Evolutionary conservation across 2,113 vertebrate genomes (phyloP).

Genomic region (Felis chaus): DNA sequence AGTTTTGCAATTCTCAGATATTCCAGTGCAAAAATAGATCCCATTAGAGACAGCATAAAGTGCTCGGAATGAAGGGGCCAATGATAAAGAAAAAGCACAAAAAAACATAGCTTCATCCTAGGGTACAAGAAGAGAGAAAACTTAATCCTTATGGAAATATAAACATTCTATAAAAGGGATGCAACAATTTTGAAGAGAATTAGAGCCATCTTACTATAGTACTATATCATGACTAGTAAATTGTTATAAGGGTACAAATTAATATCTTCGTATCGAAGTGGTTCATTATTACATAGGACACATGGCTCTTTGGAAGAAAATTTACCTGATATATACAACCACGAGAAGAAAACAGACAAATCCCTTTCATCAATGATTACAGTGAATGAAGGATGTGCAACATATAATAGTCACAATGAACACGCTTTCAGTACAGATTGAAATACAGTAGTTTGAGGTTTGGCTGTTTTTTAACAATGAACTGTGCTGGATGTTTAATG

Average conservation of each 20-base stretch:
- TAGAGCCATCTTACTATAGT: constrained; percentile 42
- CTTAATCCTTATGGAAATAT: constrained; percentile 73
- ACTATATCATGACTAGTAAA: constrained; percentile 57
- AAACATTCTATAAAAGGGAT: constrained; percentile 79
- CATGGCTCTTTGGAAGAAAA: constrained; percentile 73
- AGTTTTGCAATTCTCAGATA: constrained; percentile 89
- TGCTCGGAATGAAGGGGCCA: constrained; percentile 91
- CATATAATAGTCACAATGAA: constrained; percentile 44
- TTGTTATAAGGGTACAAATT: constrained; percentile 76
- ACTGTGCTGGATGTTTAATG: constrained; percentile 52
- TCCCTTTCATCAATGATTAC: constrained; percentile 65
- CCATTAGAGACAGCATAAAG: constrained; percentile 92
- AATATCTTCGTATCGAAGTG: constrained; percentile 81
- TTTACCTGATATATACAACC: constrained; percentile 72
- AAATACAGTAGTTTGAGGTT: constrained; percentile 77
- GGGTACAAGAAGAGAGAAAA: constrained; percentile 55
- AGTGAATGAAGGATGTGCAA: constrained; percentile 60
- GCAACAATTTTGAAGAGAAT: constrained; percentile 70
- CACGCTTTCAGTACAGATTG: constrained; percentile 64
- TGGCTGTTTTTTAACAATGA: constrained; percentile 63
- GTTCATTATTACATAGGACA: constrained; percentile 70
- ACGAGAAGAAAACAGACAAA: constrained; percentile 58
- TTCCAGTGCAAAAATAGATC: constrained; percentile 94
- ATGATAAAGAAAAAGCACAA: constrained; percentile 81
- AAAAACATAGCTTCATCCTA: constrained; percentile 76